Conservation (phyloP, 2,888 invertebrate species). For the Eurois occulta region DNA sequence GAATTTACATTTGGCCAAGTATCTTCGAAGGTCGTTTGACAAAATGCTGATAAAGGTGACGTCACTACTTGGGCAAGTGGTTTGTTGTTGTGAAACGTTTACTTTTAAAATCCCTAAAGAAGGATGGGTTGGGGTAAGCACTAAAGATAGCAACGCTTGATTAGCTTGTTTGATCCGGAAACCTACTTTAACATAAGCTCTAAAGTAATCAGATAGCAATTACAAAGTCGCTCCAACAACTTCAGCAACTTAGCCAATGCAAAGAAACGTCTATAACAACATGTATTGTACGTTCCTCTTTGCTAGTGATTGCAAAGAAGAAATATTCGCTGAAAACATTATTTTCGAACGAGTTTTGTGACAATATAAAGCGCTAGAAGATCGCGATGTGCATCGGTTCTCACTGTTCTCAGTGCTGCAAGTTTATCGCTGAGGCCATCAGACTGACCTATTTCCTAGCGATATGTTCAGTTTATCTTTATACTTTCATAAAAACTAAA, state of each 20-base stretch:
- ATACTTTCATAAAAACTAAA: constrained; percentile 25
- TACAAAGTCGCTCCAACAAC: neutral
- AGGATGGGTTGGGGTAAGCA: neutral
- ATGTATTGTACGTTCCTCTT: too few species aligned
- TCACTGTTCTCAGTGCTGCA: constrained; percentile 20
- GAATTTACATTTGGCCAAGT: too few species aligned
- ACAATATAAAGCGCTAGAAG: constrained; percentile 15
- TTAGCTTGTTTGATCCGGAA: neutral
- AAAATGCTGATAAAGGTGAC: neutral
- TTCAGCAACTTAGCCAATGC: neutral
- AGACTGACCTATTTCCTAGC: constrained; percentile 34
- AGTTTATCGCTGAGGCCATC: constrained; percentile 46
- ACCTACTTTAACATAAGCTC: neutral
- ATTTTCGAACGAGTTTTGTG: neutral
- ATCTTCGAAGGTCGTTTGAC: neutral
- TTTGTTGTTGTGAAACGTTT: neutral
- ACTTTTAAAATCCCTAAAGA: neutral
- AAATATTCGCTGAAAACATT: neutral
- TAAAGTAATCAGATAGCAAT: neutral
- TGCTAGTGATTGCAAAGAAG: neutral
- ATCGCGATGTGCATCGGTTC: constrained; percentile 35
- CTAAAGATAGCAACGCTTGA: neutral
- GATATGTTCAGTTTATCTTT: constrained; percentile 14
- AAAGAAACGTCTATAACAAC: too few species aligned
- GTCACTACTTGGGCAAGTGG: too few species aligned